Percentiles rank a stretch among this genome's conserved stretches.
These are phyloP conservation scores for Macquaria australasica DNA, from an alignment of 2,113 vertebrate species.

Conservation along the genomic window DNA sequence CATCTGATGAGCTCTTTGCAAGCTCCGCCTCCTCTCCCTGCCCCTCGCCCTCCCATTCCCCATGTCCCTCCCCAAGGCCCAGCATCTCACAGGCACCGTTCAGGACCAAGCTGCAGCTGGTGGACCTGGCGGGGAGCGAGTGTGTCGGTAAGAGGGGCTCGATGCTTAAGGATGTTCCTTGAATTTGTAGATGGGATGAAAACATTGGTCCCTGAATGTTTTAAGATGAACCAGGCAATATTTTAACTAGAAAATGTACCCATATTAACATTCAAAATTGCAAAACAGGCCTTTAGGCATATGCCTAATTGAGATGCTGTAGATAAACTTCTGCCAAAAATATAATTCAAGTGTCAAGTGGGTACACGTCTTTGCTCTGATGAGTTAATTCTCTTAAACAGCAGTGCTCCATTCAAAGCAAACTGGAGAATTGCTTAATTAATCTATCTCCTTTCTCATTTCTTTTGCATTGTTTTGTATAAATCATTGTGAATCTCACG, in stretches of 20 bases:
- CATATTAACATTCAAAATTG: background rate
- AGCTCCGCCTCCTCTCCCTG: slow-evolving; percentile 70
- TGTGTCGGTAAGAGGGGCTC: slow-evolving; percentile 82
- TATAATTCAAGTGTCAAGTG: background rate
- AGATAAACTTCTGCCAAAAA: background rate
- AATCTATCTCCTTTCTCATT: background rate
- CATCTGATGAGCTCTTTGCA: slow-evolving; percentile 45
- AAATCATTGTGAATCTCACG: background rate
- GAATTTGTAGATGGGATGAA: too few relatives aligned
- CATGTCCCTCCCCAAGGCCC: slow-evolving; percentile 72
- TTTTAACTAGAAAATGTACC: slow-evolving; percentile 7
- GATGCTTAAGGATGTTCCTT: background rate
- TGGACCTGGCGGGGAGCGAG: slow-evolving; percentile 91
- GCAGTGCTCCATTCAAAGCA: background rate
- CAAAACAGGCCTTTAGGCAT: background rate
- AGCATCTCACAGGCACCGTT: slow-evolving; percentile 68
- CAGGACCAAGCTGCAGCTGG: slow-evolving; percentile 86
- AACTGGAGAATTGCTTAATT: background rate
- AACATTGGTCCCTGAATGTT: background rate
- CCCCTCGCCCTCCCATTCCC: slow-evolving; percentile 72
- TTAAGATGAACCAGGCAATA: background rate
- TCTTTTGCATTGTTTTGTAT: background rate
- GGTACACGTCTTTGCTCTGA: background rate
- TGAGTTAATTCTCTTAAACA: background rate
- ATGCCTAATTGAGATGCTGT: background rate